Percentiles rank a stretch among this genome's conserved stretches.
Evolutionary conservation across 1,140 invertebrate genomes (phyloP).

Genomic region (Adelges cooleyi): DNA sequence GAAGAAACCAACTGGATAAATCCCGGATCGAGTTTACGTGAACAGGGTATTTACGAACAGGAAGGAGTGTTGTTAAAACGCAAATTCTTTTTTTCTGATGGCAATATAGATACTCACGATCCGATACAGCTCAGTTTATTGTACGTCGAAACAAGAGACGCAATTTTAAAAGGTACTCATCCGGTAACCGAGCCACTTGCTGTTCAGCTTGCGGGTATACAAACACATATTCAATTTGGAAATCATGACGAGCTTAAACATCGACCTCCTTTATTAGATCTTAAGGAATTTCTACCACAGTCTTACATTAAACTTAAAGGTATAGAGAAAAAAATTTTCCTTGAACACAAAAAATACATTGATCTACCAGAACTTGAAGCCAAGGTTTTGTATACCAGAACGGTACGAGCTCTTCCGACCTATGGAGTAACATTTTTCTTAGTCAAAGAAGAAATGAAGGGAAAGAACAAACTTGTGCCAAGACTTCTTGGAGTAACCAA

Average conservation of each 20-base stretch:
- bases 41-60: constrained; percentile 86
- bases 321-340: constrained; percentile 92
- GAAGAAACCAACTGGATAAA: constrained; percentile 99
- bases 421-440: constrained; percentile 98
- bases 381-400: constrained; percentile 91
- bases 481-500: constrained; percentile 95
- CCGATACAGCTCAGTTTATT: constrained; percentile 93
- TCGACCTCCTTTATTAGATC: constrained; percentile 73
- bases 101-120: constrained; percentile 95
- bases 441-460: constrained; percentile 96
- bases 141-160: constrained; percentile 90
- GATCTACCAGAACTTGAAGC: constrained; percentile 80
- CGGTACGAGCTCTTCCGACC: constrained; percentile 82
- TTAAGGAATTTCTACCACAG: constrained; percentile 91
- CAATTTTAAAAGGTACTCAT: constrained; percentile 92
- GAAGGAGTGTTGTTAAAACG: constrained; percentile 82
- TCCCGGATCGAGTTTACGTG: constrained; percentile 85
- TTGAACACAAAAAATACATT: constrained; percentile 69
- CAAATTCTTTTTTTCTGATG: constrained; percentile 97
- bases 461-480: constrained; percentile 93
- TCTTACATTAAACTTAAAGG: constrained; percentile 89
- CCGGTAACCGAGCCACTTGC: constrained; percentile 93
- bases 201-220: constrained; percentile 90
- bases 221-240: constrained; percentile 96
- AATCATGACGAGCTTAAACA: constrained; percentile 87